Conservation (phyloP, 2,888 invertebrate genomes). For the Eupelmus urozonus region DNA sequence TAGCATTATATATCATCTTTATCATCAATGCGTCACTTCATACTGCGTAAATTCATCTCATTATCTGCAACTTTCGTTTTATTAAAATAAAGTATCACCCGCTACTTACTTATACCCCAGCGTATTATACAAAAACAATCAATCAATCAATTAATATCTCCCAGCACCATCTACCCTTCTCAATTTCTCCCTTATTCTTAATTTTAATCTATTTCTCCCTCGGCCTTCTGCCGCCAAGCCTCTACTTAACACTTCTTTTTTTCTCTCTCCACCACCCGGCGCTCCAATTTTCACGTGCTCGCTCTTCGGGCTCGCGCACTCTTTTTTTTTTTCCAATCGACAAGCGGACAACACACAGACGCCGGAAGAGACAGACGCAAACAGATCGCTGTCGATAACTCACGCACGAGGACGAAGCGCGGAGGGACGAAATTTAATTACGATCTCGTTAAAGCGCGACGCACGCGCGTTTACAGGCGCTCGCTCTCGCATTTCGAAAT, state of each 20-base stretch:
- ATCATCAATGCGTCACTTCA: too few relatives aligned
- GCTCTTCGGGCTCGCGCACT: background rate
- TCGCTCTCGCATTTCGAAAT: too few relatives aligned
- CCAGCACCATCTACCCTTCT: background rate
- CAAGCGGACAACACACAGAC: background rate
- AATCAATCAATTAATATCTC: slow-evolving; percentile 37
- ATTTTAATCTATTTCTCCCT: background rate
- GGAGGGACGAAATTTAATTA: slow-evolving; percentile 54
- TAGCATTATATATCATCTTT: too few relatives aligned
- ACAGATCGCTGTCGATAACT: slow-evolving; percentile 53
- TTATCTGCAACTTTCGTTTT: too few relatives aligned
- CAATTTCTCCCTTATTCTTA: slow-evolving; percentile 7
- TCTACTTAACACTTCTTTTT: background rate
- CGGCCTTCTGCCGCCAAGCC: background rate
- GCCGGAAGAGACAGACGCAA: slow-evolving; percentile 35
- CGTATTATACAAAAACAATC: slow-evolving; percentile 6
- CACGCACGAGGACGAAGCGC: background rate
- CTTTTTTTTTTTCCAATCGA: background rate
- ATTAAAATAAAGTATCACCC: too few relatives aligned
- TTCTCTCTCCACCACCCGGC: background rate
- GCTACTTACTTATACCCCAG: too few relatives aligned
- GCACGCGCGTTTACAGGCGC: background rate
- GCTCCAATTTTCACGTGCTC: slow-evolving; percentile 1
- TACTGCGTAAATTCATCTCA: too few relatives aligned
- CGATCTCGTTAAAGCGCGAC: slow-evolving; percentile 51